phyloP scores from a whole-genome alignment of 2,113 vertebrate genomes.

The Xiphorhynchus elegans region DNA sequence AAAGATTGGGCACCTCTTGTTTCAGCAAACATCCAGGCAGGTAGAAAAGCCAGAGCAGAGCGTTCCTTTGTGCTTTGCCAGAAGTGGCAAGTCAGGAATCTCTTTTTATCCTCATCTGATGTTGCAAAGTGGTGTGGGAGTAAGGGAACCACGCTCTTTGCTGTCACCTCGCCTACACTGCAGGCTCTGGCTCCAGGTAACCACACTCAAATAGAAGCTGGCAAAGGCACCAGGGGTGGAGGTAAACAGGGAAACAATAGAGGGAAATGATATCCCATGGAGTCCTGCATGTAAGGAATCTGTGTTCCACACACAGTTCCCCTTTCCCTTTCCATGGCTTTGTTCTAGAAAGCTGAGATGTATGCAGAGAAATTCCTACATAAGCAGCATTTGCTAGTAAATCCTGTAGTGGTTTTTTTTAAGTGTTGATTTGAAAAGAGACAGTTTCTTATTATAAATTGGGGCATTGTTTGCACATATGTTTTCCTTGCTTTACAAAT shows the following conservation, averaged over 20 bases:
- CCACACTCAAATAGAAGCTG: constrained; percentile 15
- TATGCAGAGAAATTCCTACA: not conserved
- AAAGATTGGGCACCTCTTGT: not conserved
- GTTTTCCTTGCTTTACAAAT: not conserved
- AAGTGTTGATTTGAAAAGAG: not conserved
- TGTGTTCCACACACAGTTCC: not conserved
- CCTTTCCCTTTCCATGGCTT: not conserved
- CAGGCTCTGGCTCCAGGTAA: constrained; percentile 41
- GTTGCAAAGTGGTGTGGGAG: not conserved
- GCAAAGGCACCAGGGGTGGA: constrained; percentile 29
- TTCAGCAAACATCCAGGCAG: not conserved
- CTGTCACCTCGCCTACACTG: constrained; percentile 18
- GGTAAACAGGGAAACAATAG: constrained; percentile 41
- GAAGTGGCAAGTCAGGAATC: not conserved
- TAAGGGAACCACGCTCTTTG: not conserved
- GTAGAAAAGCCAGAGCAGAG: not conserved
- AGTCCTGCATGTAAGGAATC: not conserved
- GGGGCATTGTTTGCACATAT: not conserved
- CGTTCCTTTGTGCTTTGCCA: not conserved
- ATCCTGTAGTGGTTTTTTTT: not conserved
- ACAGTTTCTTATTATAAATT: not conserved
- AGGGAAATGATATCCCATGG: not conserved
- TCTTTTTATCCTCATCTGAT: not conserved
- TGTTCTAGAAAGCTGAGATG: not conserved
- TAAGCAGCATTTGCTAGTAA: not conserved